phyloP scores from a whole-genome alignment of 2,113 vertebrate genomes.

The Mobula hypostoma region DNA sequence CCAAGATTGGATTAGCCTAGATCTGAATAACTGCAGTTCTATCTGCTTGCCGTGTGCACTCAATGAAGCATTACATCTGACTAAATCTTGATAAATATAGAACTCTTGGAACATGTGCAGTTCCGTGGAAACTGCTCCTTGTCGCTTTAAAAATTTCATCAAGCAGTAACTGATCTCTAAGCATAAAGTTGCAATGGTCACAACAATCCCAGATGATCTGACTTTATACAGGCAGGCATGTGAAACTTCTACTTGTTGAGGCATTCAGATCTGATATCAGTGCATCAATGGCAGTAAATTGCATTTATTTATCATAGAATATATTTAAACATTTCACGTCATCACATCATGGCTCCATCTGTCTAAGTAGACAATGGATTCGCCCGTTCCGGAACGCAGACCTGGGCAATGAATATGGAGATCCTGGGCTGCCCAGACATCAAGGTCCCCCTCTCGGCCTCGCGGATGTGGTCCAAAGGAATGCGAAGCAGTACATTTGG shows the following conservation, averaged over 20 bases:
- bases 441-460: too few species aligned
- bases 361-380: too few species aligned
- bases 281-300: neutral
- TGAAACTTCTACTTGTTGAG: neutral
- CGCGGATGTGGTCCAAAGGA: too few species aligned
- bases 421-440: too few species aligned
- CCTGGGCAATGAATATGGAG: too few species aligned
- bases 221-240: neutral
- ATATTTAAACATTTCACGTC: too few species aligned
- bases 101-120: neutral
- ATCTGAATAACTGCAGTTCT: neutral
- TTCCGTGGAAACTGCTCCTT: neutral
- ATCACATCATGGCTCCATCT: too few species aligned
- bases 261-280: neutral
- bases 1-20: neutral
- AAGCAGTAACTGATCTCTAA: neutral
- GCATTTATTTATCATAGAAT: neutral
- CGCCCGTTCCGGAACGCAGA: too few species aligned
- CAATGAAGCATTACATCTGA: neutral
- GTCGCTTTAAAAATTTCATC: neutral
- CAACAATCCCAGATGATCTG: neutral
- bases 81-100: neutral
- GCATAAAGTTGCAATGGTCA: neutral
- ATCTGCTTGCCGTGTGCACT: neutral
- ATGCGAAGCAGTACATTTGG: too few species aligned